Percentiles rank a stretch among this genome's conserved stretches.
Conservation (phyloP, 2,797 vertebrate species). For the Psittacula echo region DNA sequence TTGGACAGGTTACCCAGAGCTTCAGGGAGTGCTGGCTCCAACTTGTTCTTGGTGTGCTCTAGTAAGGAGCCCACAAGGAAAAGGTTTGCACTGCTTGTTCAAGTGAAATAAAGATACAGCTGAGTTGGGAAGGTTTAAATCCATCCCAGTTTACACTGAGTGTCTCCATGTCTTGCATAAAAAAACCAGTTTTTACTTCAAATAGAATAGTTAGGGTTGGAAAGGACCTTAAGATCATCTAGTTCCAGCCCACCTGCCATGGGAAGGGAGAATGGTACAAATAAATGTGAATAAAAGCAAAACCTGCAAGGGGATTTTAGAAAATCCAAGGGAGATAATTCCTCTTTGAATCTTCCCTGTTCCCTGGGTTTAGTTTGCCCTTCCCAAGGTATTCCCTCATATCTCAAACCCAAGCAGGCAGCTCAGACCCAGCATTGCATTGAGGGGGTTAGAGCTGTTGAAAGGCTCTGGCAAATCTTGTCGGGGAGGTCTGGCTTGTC, state of each 20-base stretch:
- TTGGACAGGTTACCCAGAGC: neutral
- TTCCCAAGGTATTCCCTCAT: neutral
- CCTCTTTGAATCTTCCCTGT: neutral
- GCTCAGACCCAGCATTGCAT: neutral
- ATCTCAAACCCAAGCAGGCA: neutral
- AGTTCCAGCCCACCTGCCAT: no score
- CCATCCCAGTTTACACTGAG: neutral
- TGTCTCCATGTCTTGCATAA: neutral
- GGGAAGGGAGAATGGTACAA: no score
- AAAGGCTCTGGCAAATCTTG: neutral
- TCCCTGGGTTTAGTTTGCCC: neutral
- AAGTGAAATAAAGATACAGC: neutral
- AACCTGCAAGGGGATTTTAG: neutral
- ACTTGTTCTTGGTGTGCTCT: neutral
- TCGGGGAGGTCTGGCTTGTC: constrained; percentile 7
- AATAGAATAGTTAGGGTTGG: no score
- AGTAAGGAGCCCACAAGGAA: neutral
- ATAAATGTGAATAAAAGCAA: neutral
- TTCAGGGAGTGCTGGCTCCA: accelerated
- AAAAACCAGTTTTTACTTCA: neutral
- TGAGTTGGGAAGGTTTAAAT: neutral
- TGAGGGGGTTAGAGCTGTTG: neutral
- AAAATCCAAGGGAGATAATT: neutral
- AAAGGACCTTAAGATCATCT: no score
- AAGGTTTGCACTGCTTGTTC: neutral